Base-by-base conservation (phyloP, 2,797 vertebrate genomes). In the Geotrypetes seraphini region DNA sequence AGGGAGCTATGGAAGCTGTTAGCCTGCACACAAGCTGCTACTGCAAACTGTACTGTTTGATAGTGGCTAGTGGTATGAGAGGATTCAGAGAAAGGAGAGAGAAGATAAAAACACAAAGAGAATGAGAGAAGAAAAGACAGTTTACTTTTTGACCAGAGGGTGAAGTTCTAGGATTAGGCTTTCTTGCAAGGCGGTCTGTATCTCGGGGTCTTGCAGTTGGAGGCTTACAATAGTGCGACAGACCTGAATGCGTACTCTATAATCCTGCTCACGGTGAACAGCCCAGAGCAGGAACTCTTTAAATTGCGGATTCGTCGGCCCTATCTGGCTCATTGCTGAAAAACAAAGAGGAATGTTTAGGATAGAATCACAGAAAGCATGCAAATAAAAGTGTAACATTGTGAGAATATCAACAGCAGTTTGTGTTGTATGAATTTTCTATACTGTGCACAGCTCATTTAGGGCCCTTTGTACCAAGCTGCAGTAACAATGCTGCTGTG, bases 251-350 rank as follows among this genome's bases (percentile, higher is more conserved):
- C 75, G 66, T 5, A 84, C 64, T 2, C 47, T 62, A 28, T 81
- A 71, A 22, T 80, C 60, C 2, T 62, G 23, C 50, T 84, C 79
- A 14, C 64, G 62, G 31, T 77, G 70, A 16, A 84, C 10, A 17
- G 74, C 70, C 75, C 75, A 76, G 34, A 85, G 67, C 39, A 86
- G 42, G 14, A 62, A 46, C 4, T 74, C 44, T 43, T 47, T 73
- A 28, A 84, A 45, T 18, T 39, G 29, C 10, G 67, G 44, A 10
- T 51, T 78, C 28, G 71, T 53, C 16, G 57, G 50, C n/a, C 81
- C 77, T 28, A 81, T 79, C 36, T 63, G 60, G 16, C 71, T 69
- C 40, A 83, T 29, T 57, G 79, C 82, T 85, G 39, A 41, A 28
- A 24, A 36, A 14, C 10, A 47, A 22, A 25, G 39, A 46, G 3